These are phyloP conservation scores for Anneissia japonica DNA, from an alignment of 35 echinoderm and acorn worm genomes.

Conservation along the genomic window DNA sequence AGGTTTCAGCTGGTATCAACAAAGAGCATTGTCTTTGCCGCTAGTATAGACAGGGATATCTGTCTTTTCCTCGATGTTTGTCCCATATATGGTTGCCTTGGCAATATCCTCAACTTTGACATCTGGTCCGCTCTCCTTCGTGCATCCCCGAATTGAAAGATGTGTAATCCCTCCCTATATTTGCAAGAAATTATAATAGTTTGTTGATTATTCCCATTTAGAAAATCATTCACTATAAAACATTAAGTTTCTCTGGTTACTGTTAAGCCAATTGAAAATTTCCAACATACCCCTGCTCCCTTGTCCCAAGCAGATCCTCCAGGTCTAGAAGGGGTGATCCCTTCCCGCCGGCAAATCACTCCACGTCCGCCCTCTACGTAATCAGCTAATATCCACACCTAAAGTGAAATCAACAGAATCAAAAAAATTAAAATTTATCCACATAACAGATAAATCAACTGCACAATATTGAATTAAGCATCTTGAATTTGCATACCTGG, in stretches of 20 bases:
- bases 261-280: background rate
- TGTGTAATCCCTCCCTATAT: slow-evolving; percentile 71
- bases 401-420: background rate
- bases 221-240: background rate
- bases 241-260: background rate
- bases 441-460: background rate
- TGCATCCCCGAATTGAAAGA: slow-evolving; percentile 58
- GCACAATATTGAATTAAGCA: background rate
- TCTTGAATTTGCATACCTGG: slow-evolving; percentile 61
- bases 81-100: slow-evolving; percentile 56
- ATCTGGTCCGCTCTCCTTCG: slow-evolving; percentile 14
- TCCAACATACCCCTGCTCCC: slow-evolving; percentile 71
- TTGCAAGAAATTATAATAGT: background rate
- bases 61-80: slow-evolving; percentile 5
- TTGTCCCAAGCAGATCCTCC: slow-evolving; percentile 78
- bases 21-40: slow-evolving; percentile 44
- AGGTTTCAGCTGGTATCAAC: slow-evolving; percentile 11
- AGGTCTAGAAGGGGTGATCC: slow-evolving; percentile 48
- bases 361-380: slow-evolving; percentile 55
- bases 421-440: background rate
- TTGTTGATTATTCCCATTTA: too few relatives aligned
- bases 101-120: slow-evolving; percentile 48
- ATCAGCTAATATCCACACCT: slow-evolving; percentile 92
- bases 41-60: slow-evolving; percentile 30
- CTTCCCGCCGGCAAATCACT: slow-evolving; percentile 83